These are phyloP conservation scores for Vombatus ursinus DNA, from an alignment of 2,113 vertebrate genomes.

Conservation along the genomic window DNA sequence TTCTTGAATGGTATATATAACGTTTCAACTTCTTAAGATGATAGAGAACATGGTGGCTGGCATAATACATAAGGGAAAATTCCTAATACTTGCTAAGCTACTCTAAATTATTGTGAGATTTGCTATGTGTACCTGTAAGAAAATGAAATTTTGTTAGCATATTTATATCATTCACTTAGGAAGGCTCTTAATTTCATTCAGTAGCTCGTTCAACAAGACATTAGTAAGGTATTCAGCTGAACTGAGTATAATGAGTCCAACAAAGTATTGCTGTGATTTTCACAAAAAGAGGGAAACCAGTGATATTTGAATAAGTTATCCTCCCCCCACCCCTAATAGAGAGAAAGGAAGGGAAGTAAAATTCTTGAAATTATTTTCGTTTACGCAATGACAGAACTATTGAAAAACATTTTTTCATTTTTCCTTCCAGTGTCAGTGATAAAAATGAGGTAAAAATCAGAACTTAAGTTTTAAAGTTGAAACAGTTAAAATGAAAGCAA, in stretches of 20 bases:
- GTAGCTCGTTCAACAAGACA: conserved; percentile 64
- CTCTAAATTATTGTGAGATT: conserved; percentile 44
- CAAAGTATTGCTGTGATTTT: conserved; percentile 47
- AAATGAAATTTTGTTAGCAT: conserved; percentile 75
- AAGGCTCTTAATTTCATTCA: conserved; percentile 57
- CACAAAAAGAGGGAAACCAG: conserved; percentile 33
- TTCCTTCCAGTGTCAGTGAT: not conserved
- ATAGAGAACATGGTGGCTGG: conserved; percentile 51
- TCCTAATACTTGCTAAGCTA: conserved; percentile 31
- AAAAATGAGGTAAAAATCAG: not conserved
- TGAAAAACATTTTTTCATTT: not conserved
- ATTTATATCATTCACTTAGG: conserved; percentile 47
- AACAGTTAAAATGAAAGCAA: conserved; percentile 42
- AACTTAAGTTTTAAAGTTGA: conserved; percentile 39
- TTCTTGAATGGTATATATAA: conserved; percentile 56
- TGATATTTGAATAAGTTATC: conserved; percentile 37
- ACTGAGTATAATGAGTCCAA: conserved; percentile 22
- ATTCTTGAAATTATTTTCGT: conserved; percentile 36
- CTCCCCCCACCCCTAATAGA: not conserved
- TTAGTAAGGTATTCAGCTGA: conserved; percentile 45
- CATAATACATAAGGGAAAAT: conserved; percentile 57
- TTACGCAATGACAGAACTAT: not conserved
- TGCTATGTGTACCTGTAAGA: conserved; percentile 65
- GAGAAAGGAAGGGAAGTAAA: not conserved
- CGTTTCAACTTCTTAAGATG: conserved; percentile 53